phyloP scores from a whole-genome alignment of 1,140 invertebrate species.

The Calosoma granatense region DNA sequence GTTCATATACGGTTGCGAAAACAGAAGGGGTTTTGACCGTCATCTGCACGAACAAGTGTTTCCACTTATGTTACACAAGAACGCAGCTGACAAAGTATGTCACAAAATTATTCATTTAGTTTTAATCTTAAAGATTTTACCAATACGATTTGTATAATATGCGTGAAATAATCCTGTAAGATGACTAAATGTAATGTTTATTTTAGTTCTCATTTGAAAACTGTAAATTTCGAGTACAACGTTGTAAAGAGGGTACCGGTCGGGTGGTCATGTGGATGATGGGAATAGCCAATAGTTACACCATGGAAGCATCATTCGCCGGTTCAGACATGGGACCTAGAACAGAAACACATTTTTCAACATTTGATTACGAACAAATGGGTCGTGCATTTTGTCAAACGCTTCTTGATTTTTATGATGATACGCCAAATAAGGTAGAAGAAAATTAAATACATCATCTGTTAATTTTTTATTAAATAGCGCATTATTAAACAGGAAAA shows the following conservation, averaged over 20 bases:
- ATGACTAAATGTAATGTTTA: slow-evolving; percentile 14
- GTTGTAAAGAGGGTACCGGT: slow-evolving; percentile 86
- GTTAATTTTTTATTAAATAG: slow-evolving; percentile 5
- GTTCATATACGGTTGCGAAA: slow-evolving; percentile 94
- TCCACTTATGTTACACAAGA: slow-evolving; percentile 86
- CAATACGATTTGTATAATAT: not conserved
- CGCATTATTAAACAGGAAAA: slow-evolving; percentile 49
- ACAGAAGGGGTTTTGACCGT: slow-evolving; percentile 63
- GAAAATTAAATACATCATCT: not conserved
- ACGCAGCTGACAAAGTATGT: slow-evolving; percentile 78
- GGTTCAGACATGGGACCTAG: slow-evolving; percentile 72
- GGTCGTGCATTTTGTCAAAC: slow-evolving; percentile 88
- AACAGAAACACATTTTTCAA: slow-evolving; percentile 77
- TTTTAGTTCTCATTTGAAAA: slow-evolving; percentile 85
- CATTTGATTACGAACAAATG: slow-evolving; percentile 69
- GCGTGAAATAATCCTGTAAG: not conserved
- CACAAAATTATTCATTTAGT: too few relatives aligned
- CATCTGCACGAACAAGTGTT: slow-evolving; percentile 81
- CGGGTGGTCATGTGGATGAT: slow-evolving; percentile 89
- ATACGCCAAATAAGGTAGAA: slow-evolving; percentile 69
- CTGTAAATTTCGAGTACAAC: slow-evolving; percentile 88
- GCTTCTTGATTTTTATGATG: slow-evolving; percentile 80
- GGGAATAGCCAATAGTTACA: slow-evolving; percentile 88
- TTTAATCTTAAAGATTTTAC: not conserved
- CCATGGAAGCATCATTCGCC: slow-evolving; percentile 88